Evolutionary conservation across 2,888 invertebrate species (phyloP).

Genomic region (Abrostola tripartita): DNA sequence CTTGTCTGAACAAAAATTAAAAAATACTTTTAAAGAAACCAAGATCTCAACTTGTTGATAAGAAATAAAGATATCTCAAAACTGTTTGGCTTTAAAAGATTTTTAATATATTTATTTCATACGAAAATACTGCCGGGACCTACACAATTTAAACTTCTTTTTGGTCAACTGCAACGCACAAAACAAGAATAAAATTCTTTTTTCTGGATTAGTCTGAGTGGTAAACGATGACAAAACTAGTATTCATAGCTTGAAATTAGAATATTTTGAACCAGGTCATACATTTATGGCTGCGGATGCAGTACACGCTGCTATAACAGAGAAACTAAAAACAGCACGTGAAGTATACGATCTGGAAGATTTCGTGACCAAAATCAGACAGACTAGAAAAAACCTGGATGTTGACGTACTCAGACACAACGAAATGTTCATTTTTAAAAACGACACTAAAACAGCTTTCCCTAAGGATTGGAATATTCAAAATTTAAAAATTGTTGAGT

Average conservation of each 20-base stretch:
- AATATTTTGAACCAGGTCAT: too few relatives aligned
- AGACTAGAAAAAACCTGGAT: slow-evolving; percentile 40
- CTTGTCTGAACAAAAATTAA: slow-evolving; percentile 6
- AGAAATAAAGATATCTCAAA: slow-evolving; percentile 5
- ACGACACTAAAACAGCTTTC: slow-evolving; percentile 21
- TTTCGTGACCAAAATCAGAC: slow-evolving; percentile 18
- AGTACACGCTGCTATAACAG: too few relatives aligned
- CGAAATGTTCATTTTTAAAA: slow-evolving; percentile 26
- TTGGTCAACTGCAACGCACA: too few relatives aligned
- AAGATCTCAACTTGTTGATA: slow-evolving; percentile 3
- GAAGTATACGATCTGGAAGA: slow-evolving; percentile 14
- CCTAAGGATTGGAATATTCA: slow-evolving; percentile 27
- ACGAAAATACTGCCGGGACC: too few relatives aligned
- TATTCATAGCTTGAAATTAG: too few relatives aligned
- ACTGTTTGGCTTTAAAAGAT: neutral
- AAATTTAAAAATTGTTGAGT: slow-evolving; percentile 28
- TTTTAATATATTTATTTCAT: too few relatives aligned
- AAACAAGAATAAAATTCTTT: too few relatives aligned
- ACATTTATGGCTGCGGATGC: too few relatives aligned
- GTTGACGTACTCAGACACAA: slow-evolving; percentile 32
- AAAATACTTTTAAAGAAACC: slow-evolving; percentile 6
- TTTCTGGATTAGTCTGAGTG: too few relatives aligned
- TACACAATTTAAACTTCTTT: too few relatives aligned
- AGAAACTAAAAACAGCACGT: neutral
- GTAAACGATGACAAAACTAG: too few relatives aligned